phyloP scores from a whole-genome alignment of 2,797 vertebrate genomes.

The Siniperca undulata region DNA sequence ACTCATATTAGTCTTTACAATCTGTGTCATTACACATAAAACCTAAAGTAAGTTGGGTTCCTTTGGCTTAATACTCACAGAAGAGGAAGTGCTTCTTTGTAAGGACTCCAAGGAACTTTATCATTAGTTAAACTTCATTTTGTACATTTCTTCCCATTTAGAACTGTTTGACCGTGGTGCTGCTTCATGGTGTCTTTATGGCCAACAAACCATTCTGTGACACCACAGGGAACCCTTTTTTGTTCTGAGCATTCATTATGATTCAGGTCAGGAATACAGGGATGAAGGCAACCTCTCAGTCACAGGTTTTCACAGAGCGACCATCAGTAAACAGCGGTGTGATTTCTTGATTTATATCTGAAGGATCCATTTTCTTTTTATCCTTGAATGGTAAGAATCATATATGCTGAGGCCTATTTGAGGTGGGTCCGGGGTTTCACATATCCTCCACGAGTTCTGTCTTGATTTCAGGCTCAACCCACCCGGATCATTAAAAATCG shows the following conservation, averaged over 20 bases:
- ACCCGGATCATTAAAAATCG: slow-evolving; percentile 86
- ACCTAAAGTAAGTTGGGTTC: slow-evolving; percentile 36
- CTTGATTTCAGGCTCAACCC: slow-evolving; percentile 82
- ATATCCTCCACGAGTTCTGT: slow-evolving; percentile 80
- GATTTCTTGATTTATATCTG: slow-evolving; percentile 59
- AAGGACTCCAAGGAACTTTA: neutral
- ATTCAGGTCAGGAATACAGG: slow-evolving; percentile 22
- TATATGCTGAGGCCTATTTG: slow-evolving; percentile 63
- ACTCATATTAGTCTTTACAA: slow-evolving; percentile 70
- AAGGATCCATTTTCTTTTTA: slow-evolving; percentile 63
- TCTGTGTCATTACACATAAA: slow-evolving; percentile 65
- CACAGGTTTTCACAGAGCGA: slow-evolving; percentile 33
- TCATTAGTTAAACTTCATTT: slow-evolving; percentile 16
- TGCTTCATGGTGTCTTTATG: slow-evolving; percentile 1
- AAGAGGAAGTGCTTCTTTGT: neutral
- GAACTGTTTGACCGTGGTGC: neutral
- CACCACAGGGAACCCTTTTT: neutral
- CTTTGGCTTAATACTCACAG: slow-evolving; percentile 24
- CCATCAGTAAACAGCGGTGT: slow-evolving; percentile 48
- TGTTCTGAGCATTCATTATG: neutral
- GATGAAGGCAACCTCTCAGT: slow-evolving; percentile 31
- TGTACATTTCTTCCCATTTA: slow-evolving; percentile 18
- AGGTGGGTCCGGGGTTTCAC: slow-evolving; percentile 79
- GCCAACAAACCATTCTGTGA: slow-evolving; percentile 11
- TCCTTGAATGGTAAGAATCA: slow-evolving; percentile 55